phyloP scores from a whole-genome alignment of 2,113 vertebrate genomes.

The Atrichornis clamosus region DNA sequence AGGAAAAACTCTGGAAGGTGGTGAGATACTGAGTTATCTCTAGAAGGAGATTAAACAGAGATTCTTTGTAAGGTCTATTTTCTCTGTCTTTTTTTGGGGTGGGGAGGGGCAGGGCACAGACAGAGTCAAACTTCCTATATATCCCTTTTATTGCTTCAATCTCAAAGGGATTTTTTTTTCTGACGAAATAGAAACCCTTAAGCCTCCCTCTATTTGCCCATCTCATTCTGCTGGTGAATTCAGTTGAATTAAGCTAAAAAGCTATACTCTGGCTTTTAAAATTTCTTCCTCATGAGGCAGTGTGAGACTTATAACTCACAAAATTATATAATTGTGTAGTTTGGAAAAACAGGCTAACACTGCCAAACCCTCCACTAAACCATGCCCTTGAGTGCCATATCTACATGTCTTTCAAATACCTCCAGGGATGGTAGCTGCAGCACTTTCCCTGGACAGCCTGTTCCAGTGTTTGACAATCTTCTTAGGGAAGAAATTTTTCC shows the following conservation, averaged over 20 bases:
- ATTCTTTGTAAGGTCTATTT: fast-evolving
- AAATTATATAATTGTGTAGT: neutral
- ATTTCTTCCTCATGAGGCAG: neutral
- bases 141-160: neutral
- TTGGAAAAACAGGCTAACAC: neutral
- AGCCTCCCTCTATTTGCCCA: neutral
- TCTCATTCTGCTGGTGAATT: neutral
- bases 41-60: neutral
- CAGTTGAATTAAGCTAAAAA: neutral
- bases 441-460: neutral
- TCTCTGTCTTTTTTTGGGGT: neutral
- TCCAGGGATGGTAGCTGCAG: neutral
- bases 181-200: neutral
- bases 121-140: neutral
- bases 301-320: neutral
- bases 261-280: neutral
- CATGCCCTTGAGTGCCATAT: neutral
- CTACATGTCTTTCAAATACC: neutral
- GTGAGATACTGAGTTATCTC: neutral
- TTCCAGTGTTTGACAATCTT: neutral
- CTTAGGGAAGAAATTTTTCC: neutral
- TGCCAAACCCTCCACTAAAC: neutral
- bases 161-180: neutral
- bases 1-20: neutral
- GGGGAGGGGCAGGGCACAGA: fast-evolving